Evolutionary conservation across 92 coral and sea anemone species (phyloP).

Genomic region (Paragorgia papillata): DNA sequence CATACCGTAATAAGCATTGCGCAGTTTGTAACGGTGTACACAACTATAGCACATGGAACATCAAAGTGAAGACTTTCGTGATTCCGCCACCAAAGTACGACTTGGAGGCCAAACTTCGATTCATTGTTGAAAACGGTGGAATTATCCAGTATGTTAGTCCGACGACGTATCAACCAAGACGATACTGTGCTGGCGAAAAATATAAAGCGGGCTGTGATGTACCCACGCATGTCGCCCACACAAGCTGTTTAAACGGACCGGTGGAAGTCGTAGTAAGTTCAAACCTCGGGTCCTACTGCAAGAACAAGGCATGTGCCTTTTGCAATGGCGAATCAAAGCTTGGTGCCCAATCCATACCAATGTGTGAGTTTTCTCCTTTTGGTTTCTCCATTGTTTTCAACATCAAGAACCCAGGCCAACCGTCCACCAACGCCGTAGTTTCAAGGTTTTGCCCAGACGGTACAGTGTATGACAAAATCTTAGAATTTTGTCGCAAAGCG

Average conservation of each 20-base stretch:
- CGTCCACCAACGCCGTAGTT: no score
- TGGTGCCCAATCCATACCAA: no score
- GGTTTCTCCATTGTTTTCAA: background rate
- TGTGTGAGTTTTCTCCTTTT: no score
- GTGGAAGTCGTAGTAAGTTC: background rate
- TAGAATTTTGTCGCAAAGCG: no score
- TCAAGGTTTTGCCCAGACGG: no score
- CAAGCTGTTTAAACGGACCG: conserved; percentile 1
- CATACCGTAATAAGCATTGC: conserved; percentile 10
- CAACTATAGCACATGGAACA: background rate
- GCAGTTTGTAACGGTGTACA: conserved; percentile 11
- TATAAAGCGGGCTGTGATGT: background rate
- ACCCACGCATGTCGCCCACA: background rate
- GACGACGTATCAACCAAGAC: background rate
- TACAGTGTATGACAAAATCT: no score
- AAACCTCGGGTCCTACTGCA: background rate
- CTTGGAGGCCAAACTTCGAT: background rate
- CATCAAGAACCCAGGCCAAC: no score
- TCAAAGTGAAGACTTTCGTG: background rate
- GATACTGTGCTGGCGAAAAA: background rate
- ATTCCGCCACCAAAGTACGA: background rate
- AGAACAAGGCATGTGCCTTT: conserved; percentile 16
- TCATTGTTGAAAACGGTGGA: conserved; percentile 7
- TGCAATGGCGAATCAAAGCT: background rate
- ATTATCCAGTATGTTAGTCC: background rate